Evolutionary conservation across 2,888 invertebrate genomes (phyloP), one percentile per base, ranked within the genome.

Genomic region (Hipparchia semele): DNA sequence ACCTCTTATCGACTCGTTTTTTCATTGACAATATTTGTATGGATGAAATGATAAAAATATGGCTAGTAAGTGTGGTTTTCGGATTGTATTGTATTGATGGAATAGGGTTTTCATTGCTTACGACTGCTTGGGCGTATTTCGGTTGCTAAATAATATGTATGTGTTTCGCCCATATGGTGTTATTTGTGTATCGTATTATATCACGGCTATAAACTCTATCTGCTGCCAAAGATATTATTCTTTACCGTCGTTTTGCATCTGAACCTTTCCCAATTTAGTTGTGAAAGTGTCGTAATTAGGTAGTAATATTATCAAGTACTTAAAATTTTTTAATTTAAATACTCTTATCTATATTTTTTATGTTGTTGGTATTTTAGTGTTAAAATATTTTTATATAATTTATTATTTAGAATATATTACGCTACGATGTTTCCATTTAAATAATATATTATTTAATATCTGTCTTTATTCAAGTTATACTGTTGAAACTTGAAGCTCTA

Each of bases 91-190:
- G 71, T 72, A 56, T 70, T 78, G 80, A 78, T 86, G 75, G 80
- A 81, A 85, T 86, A 82, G 82, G 80, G 81, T 86, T 90, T 89
- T 89, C 89, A 91, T 90, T 86, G 86, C 83, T 80, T 85, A 84
- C 88, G 84, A 89, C 84, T 87, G 84, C 81, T 82, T 79, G 77
- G 80, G 86, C 85, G 87, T 90, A 89, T 88, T 87, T 79, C 76
- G 83, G 83, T 88, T 87, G 89, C 88, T 84, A 79, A 80, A 78
- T 77, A 80, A 78, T 77, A 80, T 77, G 78, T 82, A 84, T 82
- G 51, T 53, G 33, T 51, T 81, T 81, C 80, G 74, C 85, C 78
- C 89, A 90, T 87, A 88, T 91, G 91, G 85, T 85, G 79, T 76
- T 82, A 82, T 86, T 85, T 85, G 84, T 82, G 83, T 79, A 76